Evolutionary conservation across 2,113 vertebrate genomes (phyloP), one percentile per base, ranked within the genome.

Genomic region (Amia ocellicauda): DNA sequence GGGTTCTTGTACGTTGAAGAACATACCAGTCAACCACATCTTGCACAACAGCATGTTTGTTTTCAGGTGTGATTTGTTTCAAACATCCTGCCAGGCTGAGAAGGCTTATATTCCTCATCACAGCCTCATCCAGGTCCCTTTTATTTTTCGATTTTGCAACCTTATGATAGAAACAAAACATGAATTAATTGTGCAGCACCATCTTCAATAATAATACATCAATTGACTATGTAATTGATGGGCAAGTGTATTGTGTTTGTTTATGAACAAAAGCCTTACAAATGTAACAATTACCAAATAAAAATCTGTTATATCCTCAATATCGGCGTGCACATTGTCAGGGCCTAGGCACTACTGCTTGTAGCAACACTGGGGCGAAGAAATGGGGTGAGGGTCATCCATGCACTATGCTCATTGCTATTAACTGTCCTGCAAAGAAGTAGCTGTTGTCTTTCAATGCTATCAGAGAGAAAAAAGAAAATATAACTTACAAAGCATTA

Each of bases 401-500:
- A 63, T 69, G 60, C 2, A 43, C 53, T 57, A 63, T 51, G 57
- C 60, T 58, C 60, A 69, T 58, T 7, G 53, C 67, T 60, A 69
- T 69, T 10, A 69, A 22, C 51, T 69, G 67, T 29, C 59, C 60
- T 28, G 60, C 60, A 40, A 43, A 13, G 11, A 62, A 63, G 43
- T 69, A 58, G 9, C 60, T 26, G 60, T 58, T 63, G 60, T 42
- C 23, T 28, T 62, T 62, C 36, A 63, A 49, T 19, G 67, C 67
- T 69, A 60, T 62, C 26, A 57, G n/a, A n/a, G n/a, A n/a, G n/a
- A 43, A 3, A 49, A 49, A 65, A 17, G 42, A 5, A 52, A 51
- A 52, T 36, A 52, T 58, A 57, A 2, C 28, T 58, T 13, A 64
- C 16, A 43, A 20, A 27, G 26, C 41, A 55, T 56, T 42, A 4